Percentiles rank a stretch among this genome's conserved stretches.
phyloP scores from a whole-genome alignment of 2,888 invertebrate genomes.

The Baccha elongata region DNA sequence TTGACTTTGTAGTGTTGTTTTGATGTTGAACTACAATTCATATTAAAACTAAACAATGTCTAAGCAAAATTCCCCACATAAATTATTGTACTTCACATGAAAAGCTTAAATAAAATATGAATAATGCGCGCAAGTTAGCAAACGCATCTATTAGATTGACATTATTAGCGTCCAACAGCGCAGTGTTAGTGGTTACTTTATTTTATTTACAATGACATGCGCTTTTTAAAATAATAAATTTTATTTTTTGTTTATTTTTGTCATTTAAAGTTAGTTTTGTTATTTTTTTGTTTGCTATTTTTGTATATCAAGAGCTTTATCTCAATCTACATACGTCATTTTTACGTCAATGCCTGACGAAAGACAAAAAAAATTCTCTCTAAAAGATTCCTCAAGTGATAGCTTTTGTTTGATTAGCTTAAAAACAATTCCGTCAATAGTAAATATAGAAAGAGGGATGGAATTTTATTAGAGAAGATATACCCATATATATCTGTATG shows the following conservation, averaged over 20 bases:
- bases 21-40: constrained; percentile 12
- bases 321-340: constrained; percentile 46
- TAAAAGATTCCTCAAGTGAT: constrained; percentile 35
- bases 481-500: too few species aligned
- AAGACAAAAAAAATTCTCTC: background rate
- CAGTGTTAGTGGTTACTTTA: background rate
- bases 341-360: constrained; percentile 58
- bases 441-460: background rate
- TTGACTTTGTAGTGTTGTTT: constrained; percentile 15
- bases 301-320: constrained; percentile 47
- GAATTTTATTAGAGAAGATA: background rate
- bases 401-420: constrained; percentile 43
- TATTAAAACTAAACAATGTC: constrained; percentile 15
- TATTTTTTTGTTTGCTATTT: background rate
- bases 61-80: constrained; percentile 15
- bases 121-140: constrained; percentile 17
- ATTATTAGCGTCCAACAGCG: background rate
- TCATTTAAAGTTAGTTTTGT: background rate
- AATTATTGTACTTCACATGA: constrained; percentile 4
- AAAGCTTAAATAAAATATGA: background rate
- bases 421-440: constrained; percentile 29
- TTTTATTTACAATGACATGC: constrained; percentile 28
- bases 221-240: constrained; percentile 18
- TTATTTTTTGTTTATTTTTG: constrained; percentile 20
- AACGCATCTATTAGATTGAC: constrained; percentile 11